A percentile compares a stretch with the other conserved stretches of the same genome.
Conservation (phyloP, 2,113 vertebrate species). For the Gallinago media region DNA sequence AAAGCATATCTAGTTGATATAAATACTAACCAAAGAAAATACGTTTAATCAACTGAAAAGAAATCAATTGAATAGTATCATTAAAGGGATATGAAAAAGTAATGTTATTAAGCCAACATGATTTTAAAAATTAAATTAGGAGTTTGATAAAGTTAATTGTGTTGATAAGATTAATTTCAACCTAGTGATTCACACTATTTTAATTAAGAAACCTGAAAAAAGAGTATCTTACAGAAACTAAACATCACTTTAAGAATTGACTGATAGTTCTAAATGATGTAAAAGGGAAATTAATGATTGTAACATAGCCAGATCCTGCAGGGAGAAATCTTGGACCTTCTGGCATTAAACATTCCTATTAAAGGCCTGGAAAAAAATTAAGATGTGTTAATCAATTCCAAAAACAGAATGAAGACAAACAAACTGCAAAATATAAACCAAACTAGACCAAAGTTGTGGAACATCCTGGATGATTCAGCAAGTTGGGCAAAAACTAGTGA, state of each 20-base stretch:
- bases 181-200: neutral
- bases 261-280: neutral
- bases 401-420: neutral
- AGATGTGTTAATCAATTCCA: neutral
- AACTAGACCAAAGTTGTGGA: slow-evolving; percentile 1
- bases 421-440: neutral
- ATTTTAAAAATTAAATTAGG: neutral
- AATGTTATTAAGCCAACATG: neutral
- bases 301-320: neutral
- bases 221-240: neutral
- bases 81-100: neutral
- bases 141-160: neutral
- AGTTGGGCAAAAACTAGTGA: neutral
- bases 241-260: neutral
- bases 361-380: neutral
- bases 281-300: neutral
- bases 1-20: neutral
- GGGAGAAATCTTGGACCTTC: neutral
- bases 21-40: neutral
- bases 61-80: neutral
- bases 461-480: neutral
- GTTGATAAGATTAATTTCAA: neutral
- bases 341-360: neutral
- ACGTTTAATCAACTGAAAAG: neutral
- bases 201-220: neutral